These are phyloP conservation scores for Volucella inflata DNA, from an alignment of 2,888 invertebrate species.

Conservation along the genomic window DNA sequence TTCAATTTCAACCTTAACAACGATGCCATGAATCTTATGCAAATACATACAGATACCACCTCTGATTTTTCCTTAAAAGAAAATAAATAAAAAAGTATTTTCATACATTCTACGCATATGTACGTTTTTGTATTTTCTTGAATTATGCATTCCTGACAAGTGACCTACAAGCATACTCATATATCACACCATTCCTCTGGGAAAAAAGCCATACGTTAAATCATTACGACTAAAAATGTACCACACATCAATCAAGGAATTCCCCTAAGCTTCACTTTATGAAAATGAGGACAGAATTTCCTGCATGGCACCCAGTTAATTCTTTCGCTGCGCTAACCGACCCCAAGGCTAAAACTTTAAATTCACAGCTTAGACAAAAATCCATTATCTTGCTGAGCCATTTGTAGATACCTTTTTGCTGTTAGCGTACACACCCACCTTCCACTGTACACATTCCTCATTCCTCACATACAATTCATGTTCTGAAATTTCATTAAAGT, in stretches of 20 bases:
- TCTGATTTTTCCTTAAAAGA: too few species aligned
- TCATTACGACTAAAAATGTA: conserved; percentile 1
- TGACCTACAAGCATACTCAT: not conserved
- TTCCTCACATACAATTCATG: conserved; percentile 55
- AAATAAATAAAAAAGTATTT: too few species aligned
- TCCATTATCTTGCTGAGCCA: conserved; percentile 59
- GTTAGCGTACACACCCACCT: conserved; percentile 60
- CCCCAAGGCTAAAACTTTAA: conserved; percentile 39
- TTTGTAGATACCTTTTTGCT: conserved; percentile 42
- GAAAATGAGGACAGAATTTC: conserved; percentile 33
- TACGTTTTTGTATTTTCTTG: not conserved
- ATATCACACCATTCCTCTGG: not conserved
- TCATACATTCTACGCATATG: too few species aligned
- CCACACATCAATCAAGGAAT: conserved; percentile 17
- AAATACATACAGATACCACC: too few species aligned
- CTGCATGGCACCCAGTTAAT: conserved; percentile 11
- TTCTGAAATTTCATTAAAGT: conserved; percentile 73
- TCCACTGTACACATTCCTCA: conserved; percentile 51
- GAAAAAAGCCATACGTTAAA: not conserved
- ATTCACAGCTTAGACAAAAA: conserved; percentile 45
- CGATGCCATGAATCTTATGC: too few species aligned
- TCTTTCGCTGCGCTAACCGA: conserved; percentile 28
- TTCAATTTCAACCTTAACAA: too few species aligned
- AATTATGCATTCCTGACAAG: not conserved
- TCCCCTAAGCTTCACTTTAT: not conserved